Evolutionary conservation across 1,140 invertebrate species (phyloP).

Genomic region (Asobara japonica): DNA sequence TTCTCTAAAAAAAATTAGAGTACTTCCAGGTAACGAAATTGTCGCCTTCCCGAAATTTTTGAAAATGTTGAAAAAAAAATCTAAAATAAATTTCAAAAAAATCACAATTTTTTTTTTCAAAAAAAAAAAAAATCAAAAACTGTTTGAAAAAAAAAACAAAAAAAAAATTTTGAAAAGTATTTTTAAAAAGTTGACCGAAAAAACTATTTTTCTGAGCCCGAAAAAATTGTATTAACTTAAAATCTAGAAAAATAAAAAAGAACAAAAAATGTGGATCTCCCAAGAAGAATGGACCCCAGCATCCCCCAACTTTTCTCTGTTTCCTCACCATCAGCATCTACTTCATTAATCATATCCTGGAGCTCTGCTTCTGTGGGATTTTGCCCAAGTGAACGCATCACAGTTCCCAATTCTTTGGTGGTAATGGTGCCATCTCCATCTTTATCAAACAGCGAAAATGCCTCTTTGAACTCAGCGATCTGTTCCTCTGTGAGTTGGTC

Average conservation of each 20-base stretch:
- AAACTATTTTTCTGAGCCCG: no score
- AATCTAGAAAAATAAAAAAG: no score
- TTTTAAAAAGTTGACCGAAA: no score
- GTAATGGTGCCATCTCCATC: slow-evolving; percentile 99
- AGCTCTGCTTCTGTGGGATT: slow-evolving; percentile 99
- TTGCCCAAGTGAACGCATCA: slow-evolving; percentile 98
- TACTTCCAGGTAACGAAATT: no score
- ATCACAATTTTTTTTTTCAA: no score
- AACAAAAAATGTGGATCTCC: background rate
- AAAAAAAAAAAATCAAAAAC: background rate
- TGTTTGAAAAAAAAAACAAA: no score
- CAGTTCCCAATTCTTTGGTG: slow-evolving; percentile 99
- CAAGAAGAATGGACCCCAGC: background rate
- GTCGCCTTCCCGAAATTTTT: no score
- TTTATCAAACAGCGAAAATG: slow-evolving; percentile 99
- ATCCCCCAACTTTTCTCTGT: background rate
- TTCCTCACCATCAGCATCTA: slow-evolving; percentile 96
- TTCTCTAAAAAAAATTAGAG: no score
- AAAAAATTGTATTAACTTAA: no score
- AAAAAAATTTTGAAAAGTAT: no score
- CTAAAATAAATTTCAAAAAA: no score
- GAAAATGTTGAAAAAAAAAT: no score
- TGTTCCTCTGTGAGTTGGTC: slow-evolving; percentile 98
- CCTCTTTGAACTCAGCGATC: slow-evolving; percentile 99
- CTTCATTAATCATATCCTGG: slow-evolving; percentile 99